Conservation (phyloP, 2,113 vertebrate genomes). For the Eptatretus burgeri region DNA sequence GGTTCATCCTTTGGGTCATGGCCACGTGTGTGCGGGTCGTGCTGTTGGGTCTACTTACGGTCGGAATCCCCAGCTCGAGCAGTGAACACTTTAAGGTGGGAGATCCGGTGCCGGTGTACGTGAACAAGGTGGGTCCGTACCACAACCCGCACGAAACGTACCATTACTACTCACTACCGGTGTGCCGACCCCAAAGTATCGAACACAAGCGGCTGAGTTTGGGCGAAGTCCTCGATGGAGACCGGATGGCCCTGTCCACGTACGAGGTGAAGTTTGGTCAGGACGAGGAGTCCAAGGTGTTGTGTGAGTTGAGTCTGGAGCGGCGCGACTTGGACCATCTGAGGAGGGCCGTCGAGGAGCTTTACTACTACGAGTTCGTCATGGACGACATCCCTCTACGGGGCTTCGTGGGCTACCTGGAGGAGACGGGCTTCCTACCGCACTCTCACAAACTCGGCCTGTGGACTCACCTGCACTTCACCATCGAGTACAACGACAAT, state of each 20-base stretch:
- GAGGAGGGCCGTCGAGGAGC: conserved; percentile 46
- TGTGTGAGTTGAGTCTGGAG: conserved; percentile 35
- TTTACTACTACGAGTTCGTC: conserved; percentile 76
- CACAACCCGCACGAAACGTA: conserved; percentile 79
- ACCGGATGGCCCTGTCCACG: conserved; percentile 56
- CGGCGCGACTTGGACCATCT: conserved; percentile 37
- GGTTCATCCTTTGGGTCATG: too few relatives aligned
- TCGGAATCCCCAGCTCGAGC: background rate
- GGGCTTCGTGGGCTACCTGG: conserved; percentile 64
- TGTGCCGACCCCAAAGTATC: conserved; percentile 50
- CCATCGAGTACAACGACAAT: conserved; percentile 47
- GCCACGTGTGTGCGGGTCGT: too few relatives aligned
- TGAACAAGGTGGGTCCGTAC: conserved; percentile 74
- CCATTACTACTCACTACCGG: conserved; percentile 57
- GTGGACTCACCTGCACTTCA: conserved; percentile 21
- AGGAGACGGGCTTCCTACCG: conserved; percentile 57
- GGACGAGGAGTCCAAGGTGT: conserved; percentile 24
- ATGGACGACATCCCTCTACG: conserved; percentile 54
- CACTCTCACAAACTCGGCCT: conserved; percentile 38
- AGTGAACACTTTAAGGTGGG: conserved; percentile 24
- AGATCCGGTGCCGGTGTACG: conserved; percentile 39
- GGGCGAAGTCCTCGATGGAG: conserved; percentile 55
- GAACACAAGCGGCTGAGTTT: conserved; percentile 50
- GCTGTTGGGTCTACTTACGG: too few relatives aligned
- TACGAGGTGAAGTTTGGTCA: conserved; percentile 38